Evolutionary conservation across 2,113 vertebrate genomes (phyloP), one percentile per base, ranked within the genome.

Genomic region (Sturnus vulgaris): DNA sequence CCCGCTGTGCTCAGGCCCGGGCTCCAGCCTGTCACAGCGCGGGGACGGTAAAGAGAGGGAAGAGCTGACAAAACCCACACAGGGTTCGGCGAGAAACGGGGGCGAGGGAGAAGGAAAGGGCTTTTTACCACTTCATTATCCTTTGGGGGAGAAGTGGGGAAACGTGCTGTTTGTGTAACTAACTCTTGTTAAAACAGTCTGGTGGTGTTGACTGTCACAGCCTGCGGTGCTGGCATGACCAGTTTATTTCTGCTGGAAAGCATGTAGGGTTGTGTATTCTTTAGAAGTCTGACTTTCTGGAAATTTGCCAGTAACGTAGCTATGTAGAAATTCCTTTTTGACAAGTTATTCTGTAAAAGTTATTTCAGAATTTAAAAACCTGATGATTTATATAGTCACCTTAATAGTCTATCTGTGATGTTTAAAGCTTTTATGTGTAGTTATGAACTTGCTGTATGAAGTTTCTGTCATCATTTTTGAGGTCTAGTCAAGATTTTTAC

Each of bases 281-380:
- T 35, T 50, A 8, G 4, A 40, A 86, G 78, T 49, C n/a, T 78
- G 60, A 31, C 52, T 85, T 72, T 14, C 9, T 12, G 7, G 19
- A 5, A 2, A 31, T 79, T 27, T 37, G 15, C 22, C 57, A 3
- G 6, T 60, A 39, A 9, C 5, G 0, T 14, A 16, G 3, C 35
- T 25, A 0, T 14, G 27, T 24, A 44, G 31, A 19, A 40, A 70
- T 33, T 25, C 14, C 31, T 49, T 37, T 76, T 18, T 28, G 33
- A 24, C 10, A 30, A 42, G 23, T 60, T 60, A 13, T 27, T 64
- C 28, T 33, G 53, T 40, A 11, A 4, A 69, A 85, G 22, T 87
- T 56, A 18, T 50, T 78, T 69, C n/a, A 18, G 40, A 30, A 76
- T 61, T 79, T 89, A 46, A 82, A 82, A 91, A 2, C n/a, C 2